Conservation (phyloP, 1,140 invertebrate genomes). For the Drosophila bipectinata region DNA sequence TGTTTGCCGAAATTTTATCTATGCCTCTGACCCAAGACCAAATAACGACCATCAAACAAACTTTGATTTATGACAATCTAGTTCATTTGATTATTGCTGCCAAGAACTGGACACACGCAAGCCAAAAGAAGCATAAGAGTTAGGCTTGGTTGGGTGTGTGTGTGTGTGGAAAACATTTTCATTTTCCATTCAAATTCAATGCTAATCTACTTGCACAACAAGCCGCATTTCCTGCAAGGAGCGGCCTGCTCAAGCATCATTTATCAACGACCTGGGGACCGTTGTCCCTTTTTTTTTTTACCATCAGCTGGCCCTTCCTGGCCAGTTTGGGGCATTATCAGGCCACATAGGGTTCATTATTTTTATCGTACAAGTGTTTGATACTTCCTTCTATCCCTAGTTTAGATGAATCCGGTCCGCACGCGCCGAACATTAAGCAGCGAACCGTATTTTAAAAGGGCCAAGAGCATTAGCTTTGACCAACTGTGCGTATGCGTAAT, state of each 20-base stretch:
- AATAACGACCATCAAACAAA: constrained; percentile 63
- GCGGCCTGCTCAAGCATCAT: constrained; percentile 57
- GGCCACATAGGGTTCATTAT: constrained; percentile 72
- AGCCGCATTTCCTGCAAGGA: constrained; percentile 52
- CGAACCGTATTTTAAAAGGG: constrained; percentile 54
- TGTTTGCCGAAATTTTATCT: constrained; percentile 63
- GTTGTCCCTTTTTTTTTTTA: constrained; percentile 41
- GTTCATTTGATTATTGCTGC: constrained; percentile 77
- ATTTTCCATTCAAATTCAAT: constrained; percentile 80
- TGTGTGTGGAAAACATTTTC: constrained; percentile 67
- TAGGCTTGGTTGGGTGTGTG: neutral
- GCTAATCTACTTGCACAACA: constrained; percentile 76
- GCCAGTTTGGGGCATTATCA: constrained; percentile 58
- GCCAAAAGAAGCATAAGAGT: constrained; percentile 1
- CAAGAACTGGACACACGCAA: constrained; percentile 17
- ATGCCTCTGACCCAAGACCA: constrained; percentile 58
- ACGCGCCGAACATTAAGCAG: constrained; percentile 71
- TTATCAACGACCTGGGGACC: constrained; percentile 64
- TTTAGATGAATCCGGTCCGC: constrained; percentile 32
- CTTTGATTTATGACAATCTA: constrained; percentile 79
- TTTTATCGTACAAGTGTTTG: constrained; percentile 56
- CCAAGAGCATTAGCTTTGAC: constrained; percentile 51
- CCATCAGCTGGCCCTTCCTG: constrained; percentile 15
- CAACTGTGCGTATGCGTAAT: constrained; percentile 67
- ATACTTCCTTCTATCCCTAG: constrained; percentile 20